Evolutionary conservation across 2,888 invertebrate genomes (phyloP), one percentile per base, ranked within the genome.

Genomic region (Teleiodes luculella): DNA sequence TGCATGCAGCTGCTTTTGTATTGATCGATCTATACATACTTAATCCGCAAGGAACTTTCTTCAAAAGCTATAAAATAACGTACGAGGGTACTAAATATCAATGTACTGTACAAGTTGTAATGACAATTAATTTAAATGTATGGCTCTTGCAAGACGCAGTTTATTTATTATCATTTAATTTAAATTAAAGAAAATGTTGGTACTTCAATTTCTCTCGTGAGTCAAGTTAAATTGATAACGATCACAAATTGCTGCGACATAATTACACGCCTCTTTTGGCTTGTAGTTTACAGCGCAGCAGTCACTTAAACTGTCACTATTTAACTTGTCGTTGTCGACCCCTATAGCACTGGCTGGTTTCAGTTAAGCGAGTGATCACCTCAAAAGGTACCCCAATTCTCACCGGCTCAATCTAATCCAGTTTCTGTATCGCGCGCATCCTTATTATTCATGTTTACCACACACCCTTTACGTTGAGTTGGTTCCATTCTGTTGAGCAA

Each of bases 401-500:
- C 78, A 68, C 72, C 65, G 66, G 65, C 65, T 71, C 73, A 74
- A 78, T 77, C 74, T 78, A 80, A 81, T 79, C 80, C 79, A 77
- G 80, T 85, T 81, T 75, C 69, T 70, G 70, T 64, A 59, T 63
- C 57, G 66, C 66, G 64, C 63, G 63, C 65, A 28, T 64, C 61
- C 64, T 68, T 68, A 68, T 83, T 79, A 80, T 84, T 74, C 72
- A 60, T 78, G 76, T 78, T 79, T 78, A 84, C 84, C 84, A 66
- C 80, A 78, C 74, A 74, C 75, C 74, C 74, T 70, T 71, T 64
- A 60, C 60, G 63, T 60, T 56, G 67, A 70, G 68, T 68, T 70
- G 65, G 65, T 64, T 63, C 65, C 63, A 64, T 66, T 69, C 62
- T 66, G 68, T 68, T 64, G 61, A 64, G 68, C 64, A 72, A 72